These are phyloP conservation scores for Aethes cnicana DNA, from an alignment of 2,888 invertebrate species.

Conservation along the genomic window DNA sequence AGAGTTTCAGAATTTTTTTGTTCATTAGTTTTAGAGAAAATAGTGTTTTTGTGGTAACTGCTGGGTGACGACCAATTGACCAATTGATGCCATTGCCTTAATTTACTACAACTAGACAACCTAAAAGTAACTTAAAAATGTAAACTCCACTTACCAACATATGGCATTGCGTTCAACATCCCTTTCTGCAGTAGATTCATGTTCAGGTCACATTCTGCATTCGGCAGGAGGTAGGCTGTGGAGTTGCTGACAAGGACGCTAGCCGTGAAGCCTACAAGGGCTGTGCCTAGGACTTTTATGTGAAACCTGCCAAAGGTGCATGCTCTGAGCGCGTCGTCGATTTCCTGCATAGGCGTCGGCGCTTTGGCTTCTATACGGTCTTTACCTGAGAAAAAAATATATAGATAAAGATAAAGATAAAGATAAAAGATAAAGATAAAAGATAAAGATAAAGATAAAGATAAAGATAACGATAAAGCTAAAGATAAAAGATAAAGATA, in stretches of 20 bases:
- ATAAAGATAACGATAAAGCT: too few species aligned
- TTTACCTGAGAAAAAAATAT: constrained; percentile 41
- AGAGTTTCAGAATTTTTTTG: too few species aligned
- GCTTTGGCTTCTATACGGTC: constrained; percentile 39
- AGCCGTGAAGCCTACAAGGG: constrained; percentile 47
- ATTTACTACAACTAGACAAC: too few species aligned
- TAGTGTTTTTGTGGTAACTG: not conserved
- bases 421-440: too few species aligned
- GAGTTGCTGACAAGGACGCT: constrained; percentile 51
- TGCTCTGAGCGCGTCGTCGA: constrained; percentile 55
- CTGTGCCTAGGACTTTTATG: constrained; percentile 46
- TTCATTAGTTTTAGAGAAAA: not conserved
- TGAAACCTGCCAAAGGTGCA: constrained; percentile 63
- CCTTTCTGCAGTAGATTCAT: constrained; percentile 65
- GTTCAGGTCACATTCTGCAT: constrained; percentile 63
- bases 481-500: too few species aligned
- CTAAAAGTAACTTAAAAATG: not conserved
- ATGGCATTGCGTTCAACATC: constrained; percentile 60
- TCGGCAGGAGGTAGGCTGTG: constrained; percentile 58
- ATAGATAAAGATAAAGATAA: not conserved
- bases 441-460: too few species aligned
- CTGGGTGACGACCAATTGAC: not conserved
- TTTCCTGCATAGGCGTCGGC: constrained; percentile 57
- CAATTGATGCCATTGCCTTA: too few species aligned
- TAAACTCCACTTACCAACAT: constrained; percentile 51